Evolutionary conservation across 2,113 vertebrate species (phyloP), one percentile per base, ranked within the genome.

Genomic region (Gnathonemus longibarbis): DNA sequence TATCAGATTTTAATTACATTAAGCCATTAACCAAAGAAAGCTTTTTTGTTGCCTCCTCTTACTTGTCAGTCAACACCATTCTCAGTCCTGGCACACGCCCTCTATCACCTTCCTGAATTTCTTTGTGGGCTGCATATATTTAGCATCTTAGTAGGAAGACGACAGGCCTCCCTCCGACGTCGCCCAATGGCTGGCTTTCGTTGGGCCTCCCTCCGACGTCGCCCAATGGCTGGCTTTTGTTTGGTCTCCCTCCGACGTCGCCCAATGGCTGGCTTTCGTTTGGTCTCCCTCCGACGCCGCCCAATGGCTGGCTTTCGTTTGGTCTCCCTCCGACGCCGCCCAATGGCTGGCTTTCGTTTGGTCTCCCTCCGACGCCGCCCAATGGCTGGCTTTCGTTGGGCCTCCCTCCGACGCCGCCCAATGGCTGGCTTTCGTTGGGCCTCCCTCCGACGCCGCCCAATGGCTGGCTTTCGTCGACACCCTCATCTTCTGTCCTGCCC

Each of bases 291-390:
- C 35, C 35, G 21, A 62, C 19, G 24, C 24, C 27, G 24, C 62
- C 8, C n/a, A 70, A 10, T 31, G 17, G 56, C 62, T 70, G 27
- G 8, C 62, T 70, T 45, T 45, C 15, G 1, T 11, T 35, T 5
- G 53, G 92, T 62, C 86, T 90, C 39, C 39, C 39, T 42, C 46
- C 8, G 6, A 62, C 19, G 24, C 24, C 31, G 24, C 62, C 8
- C n/a, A 70, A 10, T 31, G 17, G 56, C 62, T 70, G 27, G 8
- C 62, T 70, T 45, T 45, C 15, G 8, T 11, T 35, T 2, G 53
- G 92, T 56, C 86, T 90, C 94, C 93, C 31, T n/a, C 66, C n/a
- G 1, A 66, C 6, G n/a, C 9, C 27, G n/a, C 66, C 9, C 27
- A 15, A 4, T 39, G 21, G 56, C 62, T 70, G 27, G 8, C 62